Base-by-base conservation (phyloP, 2,113 vertebrate genomes). In the Rynchops niger region DNA sequence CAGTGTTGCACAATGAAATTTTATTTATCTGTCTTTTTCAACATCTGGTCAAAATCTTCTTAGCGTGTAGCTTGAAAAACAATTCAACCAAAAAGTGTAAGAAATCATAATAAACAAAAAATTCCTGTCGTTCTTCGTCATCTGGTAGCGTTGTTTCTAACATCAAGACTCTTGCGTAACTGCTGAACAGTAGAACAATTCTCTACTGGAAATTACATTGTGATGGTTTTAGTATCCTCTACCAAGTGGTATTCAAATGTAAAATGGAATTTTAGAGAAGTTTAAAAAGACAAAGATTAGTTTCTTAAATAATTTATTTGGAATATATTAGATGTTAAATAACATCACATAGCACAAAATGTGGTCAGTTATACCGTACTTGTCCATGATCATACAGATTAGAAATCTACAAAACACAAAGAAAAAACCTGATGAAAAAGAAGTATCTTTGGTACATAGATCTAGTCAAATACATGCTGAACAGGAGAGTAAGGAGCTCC, bases 291-390 rank as follows among this genome's bases (percentile, higher is more conserved):
- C 63, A 94, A 38, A 53, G 15, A 53, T 84, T 66, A 9, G 30
- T 96, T 97, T 96, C 66, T 97, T 94, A 95, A 97, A 98, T 97
- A 98, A 97, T 98, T 98, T 98, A 97, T 98, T 98, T 97, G 86
- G 80, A 97, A 98, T 98, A 98, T 97, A 95, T 98, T 97, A 98
- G 86, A 34, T 59, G 82, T 97, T 97, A 96, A 97, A 97, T 97
- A 97, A 55, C 49, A 82, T 85, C 80, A 65, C 55, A 83, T 67
- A 95, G 32, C 90, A 95, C 72, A 76, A 71, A 89, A 45, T 67
- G 16, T 89, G 78, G 91, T 86, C 82, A 85, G 56, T 95, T 93
- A 77, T 55, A 91, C 82, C 22, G 9, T 59, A 74, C 76, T 92
- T 96, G 63, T 93, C 94, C 90, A 80, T 91, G 74, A 59, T 77